These are phyloP conservation scores for Himalopsyche tibetana DNA, from an alignment of 2,888 invertebrate genomes.

Conservation along the genomic window DNA sequence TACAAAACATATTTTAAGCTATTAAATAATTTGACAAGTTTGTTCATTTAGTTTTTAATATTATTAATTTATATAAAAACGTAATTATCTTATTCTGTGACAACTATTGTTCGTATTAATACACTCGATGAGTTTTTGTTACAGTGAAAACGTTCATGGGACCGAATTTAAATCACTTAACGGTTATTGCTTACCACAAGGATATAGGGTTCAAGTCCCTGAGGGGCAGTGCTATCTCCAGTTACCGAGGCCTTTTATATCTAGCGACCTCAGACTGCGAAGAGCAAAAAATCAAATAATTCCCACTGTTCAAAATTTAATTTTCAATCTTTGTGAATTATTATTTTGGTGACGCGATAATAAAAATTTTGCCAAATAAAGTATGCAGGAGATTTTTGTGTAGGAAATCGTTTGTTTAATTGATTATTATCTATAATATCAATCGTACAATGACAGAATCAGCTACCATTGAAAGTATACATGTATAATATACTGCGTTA, in stretches of 20 bases:
- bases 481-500: too few relatives aligned
- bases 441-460: too few relatives aligned
- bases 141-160: slow-evolving; percentile 11
- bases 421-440: too few relatives aligned
- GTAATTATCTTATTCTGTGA: neutral
- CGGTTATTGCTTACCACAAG: slow-evolving; percentile 8
- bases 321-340: neutral
- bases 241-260: neutral
- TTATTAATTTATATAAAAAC: neutral
- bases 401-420: too few relatives aligned
- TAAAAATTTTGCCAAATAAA: too few relatives aligned
- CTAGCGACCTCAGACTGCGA: neutral
- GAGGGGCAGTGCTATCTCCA: neutral
- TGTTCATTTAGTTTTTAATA: neutral
- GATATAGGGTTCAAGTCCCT: neutral
- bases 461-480: too few relatives aligned
- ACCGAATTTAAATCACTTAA: slow-evolving; percentile 31
- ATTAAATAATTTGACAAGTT: too few relatives aligned
- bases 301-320: neutral
- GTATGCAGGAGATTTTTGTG: too few relatives aligned
- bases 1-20: too few relatives aligned
- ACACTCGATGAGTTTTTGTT: neutral
- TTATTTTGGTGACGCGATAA: too few relatives aligned
- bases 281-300: slow-evolving; percentile 13
- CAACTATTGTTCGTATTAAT: neutral